Base-by-base conservation (phyloP, 30 jellyfish, hydroid and myxozoan genomes). In the Mastigias papua region DNA sequence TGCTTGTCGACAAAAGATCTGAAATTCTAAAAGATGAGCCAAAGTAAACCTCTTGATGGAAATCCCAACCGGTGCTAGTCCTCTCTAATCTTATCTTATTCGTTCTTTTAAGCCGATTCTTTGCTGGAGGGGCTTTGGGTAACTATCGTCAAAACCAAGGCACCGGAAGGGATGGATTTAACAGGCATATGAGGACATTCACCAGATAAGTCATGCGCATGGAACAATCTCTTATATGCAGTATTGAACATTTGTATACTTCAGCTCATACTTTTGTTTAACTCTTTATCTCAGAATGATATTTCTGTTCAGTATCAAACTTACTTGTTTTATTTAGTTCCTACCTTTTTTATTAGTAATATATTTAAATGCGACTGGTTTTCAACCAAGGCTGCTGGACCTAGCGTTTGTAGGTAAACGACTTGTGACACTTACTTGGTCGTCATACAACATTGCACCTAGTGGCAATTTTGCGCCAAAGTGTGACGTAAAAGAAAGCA, bases 91-190 rank as follows among this genome's bases (percentile, higher is more conserved):
- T 68, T 31, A 8, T 68, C 33, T 28, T 33, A 3, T 31, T 46
- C 19, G 2, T 32, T 42, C 42, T 23, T 76, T 76, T 29, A 20
- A 58, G 82, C 78, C 76, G 94, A 34, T 69, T 82, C 69, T 67
- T 68, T 61, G 85, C 84, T n/a, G 92, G 92, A 2, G 92, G 85
- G 11, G 92, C 81, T 50, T 73, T 85, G 37, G 78, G 83, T 42
- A 73, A 50, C 51, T 85, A 85, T 22, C 89, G 94, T 20, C 94
- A 85, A 34, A 85, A 49, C 48, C 94, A 85, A 63, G 88, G 82
- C 49, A 73, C 50, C 30, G 94, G 76, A 25, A 74, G 94, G 27
- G 94, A 77, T 48, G 88, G 94, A 20, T 85, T 85, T 28, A 62
- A 63, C 83, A 57, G 83, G 30, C 94, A 85, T 33, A 29, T 85